phyloP scores from a whole-genome alignment of 2,797 vertebrate species.

The Acanthurus tractus region DNA sequence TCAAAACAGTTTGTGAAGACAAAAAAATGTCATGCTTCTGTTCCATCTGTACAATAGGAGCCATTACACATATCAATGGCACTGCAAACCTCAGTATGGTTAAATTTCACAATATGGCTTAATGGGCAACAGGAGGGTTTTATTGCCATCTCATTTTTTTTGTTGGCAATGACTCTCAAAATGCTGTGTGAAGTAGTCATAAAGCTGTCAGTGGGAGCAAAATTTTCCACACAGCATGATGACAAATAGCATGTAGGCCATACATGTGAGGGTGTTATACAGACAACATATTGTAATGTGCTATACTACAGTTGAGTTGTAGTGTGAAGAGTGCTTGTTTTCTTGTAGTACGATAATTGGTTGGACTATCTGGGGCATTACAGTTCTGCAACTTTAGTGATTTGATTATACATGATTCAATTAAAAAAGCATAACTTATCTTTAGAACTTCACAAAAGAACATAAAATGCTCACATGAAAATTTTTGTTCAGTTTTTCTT shows the following conservation, averaged over 20 bases:
- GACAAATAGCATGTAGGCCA: constrained; percentile 70
- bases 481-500: background rate
- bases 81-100: constrained; percentile 63
- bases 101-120: constrained; percentile 58
- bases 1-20: constrained; percentile 26
- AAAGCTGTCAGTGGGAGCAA: constrained; percentile 76
- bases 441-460: background rate
- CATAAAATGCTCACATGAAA: background rate
- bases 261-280: constrained; percentile 62
- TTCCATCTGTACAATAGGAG: constrained; percentile 33
- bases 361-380: constrained; percentile 7
- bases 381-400: background rate
- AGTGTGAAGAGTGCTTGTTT: constrained; percentile 40
- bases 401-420: constrained; percentile 13
- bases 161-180: constrained; percentile 63
- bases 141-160: constrained; percentile 66
- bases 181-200: constrained; percentile 73
- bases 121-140: constrained; percentile 73
- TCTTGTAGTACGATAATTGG: constrained; percentile 6
- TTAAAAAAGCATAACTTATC: background rate
- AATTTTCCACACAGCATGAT: constrained; percentile 71
- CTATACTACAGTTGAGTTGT: constrained; percentile 32
- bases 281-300: constrained; percentile 56
- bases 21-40: constrained; percentile 41
- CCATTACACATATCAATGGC: constrained; percentile 56